Evolutionary conservation across 2,888 invertebrate species (phyloP).

Genomic region (Macroteleia sp.): DNA sequence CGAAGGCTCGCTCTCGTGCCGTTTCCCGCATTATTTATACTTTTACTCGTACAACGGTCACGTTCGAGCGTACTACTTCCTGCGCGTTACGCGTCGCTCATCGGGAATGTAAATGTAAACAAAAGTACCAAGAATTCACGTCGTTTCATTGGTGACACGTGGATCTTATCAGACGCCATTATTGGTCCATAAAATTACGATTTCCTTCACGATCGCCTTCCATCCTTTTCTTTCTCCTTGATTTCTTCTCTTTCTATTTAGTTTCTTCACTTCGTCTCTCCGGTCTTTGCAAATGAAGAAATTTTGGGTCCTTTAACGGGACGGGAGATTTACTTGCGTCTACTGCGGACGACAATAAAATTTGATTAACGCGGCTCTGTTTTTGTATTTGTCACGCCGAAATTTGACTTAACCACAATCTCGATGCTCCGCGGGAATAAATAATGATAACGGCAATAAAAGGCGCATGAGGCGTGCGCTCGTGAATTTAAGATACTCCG

Average conservation of each 20-base stretch:
- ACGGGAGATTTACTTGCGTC: constrained; percentile 13
- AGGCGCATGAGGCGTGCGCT: constrained; percentile 33
- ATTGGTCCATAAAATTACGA: constrained; percentile 30
- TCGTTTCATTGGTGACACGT: constrained; percentile 45
- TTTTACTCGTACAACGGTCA: constrained; percentile 75
- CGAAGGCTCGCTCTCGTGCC: constrained; percentile 45
- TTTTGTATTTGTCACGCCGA: constrained; percentile 39
- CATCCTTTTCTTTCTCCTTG: neutral
- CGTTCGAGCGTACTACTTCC: constrained; percentile 79
- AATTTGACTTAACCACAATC: constrained; percentile 31
- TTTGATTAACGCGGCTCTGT: constrained; percentile 29
- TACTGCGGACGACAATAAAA: constrained; percentile 7
- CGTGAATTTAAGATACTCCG: constrained; percentile 51
- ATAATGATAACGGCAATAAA: constrained; percentile 51
- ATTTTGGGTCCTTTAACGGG: constrained; percentile 5
- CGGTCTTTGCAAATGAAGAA: constrained; percentile 3
- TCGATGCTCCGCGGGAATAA: constrained; percentile 29
- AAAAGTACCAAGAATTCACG: constrained; percentile 70
- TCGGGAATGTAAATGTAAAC: constrained; percentile 77
- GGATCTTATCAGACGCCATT: constrained; percentile 44
- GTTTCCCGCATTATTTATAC: constrained; percentile 74
- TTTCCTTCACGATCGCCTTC: constrained; percentile 4
- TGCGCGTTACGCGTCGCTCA: constrained; percentile 73
- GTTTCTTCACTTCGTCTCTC: too few relatives aligned
- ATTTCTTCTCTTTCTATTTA: neutral